phyloP scores from a whole-genome alignment of 2,888 invertebrate species.

The Erebia aethiops region DNA sequence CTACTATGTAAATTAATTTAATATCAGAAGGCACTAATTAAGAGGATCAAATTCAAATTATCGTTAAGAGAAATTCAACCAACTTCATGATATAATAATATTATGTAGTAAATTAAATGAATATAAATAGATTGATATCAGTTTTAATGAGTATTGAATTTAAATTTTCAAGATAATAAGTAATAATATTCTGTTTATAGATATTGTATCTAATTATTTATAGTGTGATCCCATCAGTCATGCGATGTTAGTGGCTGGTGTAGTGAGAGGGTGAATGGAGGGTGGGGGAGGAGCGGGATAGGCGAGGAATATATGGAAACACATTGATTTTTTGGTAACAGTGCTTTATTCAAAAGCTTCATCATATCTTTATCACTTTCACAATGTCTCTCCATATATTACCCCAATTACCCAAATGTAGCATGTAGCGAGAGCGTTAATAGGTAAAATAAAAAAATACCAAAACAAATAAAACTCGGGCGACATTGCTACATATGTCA shows the following conservation, averaged over 20 bases:
- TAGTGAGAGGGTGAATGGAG: constrained; percentile 40
- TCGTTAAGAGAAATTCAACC: background rate
- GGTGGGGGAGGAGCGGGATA: constrained; percentile 56
- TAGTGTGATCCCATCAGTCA: constrained; percentile 20
- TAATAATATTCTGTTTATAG: background rate
- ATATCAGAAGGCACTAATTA: background rate
- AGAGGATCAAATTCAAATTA: background rate
- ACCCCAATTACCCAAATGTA: constrained; percentile 86
- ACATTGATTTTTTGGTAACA: constrained; percentile 86
- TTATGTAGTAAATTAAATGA: background rate
- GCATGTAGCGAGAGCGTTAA: constrained; percentile 79
- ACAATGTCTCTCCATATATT: constrained; percentile 87
- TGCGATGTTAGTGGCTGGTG: constrained; percentile 36
- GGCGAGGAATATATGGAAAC: constrained; percentile 84
- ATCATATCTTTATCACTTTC: constrained; percentile 84
- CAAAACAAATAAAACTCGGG: constrained; percentile 71
- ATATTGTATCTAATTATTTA: background rate
- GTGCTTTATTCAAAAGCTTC: constrained; percentile 87
- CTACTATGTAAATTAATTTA: background rate
- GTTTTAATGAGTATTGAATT: background rate
- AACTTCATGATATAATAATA: background rate
- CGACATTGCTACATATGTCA: constrained; percentile 84
- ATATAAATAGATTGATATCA: constrained; percentile 11
- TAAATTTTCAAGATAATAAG: background rate
- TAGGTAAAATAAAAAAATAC: constrained; percentile 73